phyloP scores from a whole-genome alignment of 2,113 vertebrate species.

The Sphaerodactylus townsendi region DNA sequence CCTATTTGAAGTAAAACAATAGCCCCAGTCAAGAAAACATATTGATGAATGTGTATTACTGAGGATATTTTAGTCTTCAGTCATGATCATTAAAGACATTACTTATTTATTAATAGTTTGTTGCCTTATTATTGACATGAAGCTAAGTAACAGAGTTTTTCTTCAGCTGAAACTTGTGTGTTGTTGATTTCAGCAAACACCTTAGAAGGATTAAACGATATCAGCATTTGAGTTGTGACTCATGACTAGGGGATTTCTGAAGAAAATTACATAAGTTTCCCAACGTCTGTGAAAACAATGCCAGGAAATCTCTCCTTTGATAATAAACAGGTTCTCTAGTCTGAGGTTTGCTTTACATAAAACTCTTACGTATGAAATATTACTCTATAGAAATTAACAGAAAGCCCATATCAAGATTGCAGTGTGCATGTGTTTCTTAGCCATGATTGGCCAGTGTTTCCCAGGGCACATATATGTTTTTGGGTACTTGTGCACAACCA shows the following conservation, averaged over 20 bases:
- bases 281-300: constrained; percentile 62
- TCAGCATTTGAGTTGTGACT: constrained; percentile 62
- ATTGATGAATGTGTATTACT: constrained; percentile 12
- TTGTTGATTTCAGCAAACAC: constrained; percentile 52
- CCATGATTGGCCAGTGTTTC: not conserved
- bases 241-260: constrained; percentile 60
- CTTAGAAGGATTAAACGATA: constrained; percentile 58
- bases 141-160: constrained; percentile 29
- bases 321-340: constrained; percentile 22
- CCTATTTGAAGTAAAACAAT: constrained; percentile 16
- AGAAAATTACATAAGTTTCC: constrained; percentile 68
- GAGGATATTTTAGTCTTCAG: constrained; percentile 28
- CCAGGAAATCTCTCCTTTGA: constrained; percentile 53
- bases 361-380: not conserved
- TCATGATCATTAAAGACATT: not conserved
- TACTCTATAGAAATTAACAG: not conserved
- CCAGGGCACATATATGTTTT: not conserved
- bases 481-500: not conserved
- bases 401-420: not conserved
- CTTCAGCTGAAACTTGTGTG: constrained; percentile 21
- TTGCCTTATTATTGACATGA: not conserved
- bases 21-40: not conserved
- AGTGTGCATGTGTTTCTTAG: not conserved
- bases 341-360: not conserved
- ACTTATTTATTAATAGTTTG: not conserved